Percentiles rank a stretch among this genome's conserved stretches.
Evolutionary conservation across 2,888 invertebrate species (phyloP).

Genomic region (Ochropleura plecta): DNA sequence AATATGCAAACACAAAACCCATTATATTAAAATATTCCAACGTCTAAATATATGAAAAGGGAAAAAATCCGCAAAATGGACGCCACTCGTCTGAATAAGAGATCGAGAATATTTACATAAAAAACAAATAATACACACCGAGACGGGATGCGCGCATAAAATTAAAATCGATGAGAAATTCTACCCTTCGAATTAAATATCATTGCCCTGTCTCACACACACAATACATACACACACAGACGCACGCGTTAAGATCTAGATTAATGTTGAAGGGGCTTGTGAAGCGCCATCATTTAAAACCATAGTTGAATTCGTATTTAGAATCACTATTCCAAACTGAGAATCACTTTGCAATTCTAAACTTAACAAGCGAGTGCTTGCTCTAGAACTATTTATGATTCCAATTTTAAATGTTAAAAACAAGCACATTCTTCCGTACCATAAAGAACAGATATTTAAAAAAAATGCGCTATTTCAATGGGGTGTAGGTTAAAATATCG

Average conservation of each 20-base stretch:
- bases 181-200: conserved; percentile 90
- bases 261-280: conserved; percentile 81
- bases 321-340: conserved; percentile 63
- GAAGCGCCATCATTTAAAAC: conserved; percentile 67
- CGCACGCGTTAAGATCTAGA: conserved; percentile 81
- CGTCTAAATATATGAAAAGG: conserved; percentile 82
- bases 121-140: conserved; percentile 88
- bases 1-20: conserved; percentile 77
- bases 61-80: conserved; percentile 83
- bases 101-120: conserved; percentile 89
- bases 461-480: conserved; percentile 84
- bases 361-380: conserved; percentile 31
- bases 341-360: conserved; percentile 50
- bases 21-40: conserved; percentile 80
- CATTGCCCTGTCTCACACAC: conserved; percentile 86
- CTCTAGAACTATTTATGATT: conserved; percentile 58
- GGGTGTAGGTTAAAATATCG: conserved; percentile 90
- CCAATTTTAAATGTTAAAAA: conserved; percentile 64
- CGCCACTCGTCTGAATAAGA: conserved; percentile 86
- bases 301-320: conserved; percentile 65
- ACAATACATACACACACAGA: conserved; percentile 75
- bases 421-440: conserved; percentile 79
- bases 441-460: conserved; percentile 84
- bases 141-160: conserved; percentile 90
- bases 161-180: conserved; percentile 90